Evolutionary conservation across 2,797 vertebrate genomes (phyloP), one percentile per base, ranked within the genome.

Genomic region (Percopsis omiscomaycus): DNA sequence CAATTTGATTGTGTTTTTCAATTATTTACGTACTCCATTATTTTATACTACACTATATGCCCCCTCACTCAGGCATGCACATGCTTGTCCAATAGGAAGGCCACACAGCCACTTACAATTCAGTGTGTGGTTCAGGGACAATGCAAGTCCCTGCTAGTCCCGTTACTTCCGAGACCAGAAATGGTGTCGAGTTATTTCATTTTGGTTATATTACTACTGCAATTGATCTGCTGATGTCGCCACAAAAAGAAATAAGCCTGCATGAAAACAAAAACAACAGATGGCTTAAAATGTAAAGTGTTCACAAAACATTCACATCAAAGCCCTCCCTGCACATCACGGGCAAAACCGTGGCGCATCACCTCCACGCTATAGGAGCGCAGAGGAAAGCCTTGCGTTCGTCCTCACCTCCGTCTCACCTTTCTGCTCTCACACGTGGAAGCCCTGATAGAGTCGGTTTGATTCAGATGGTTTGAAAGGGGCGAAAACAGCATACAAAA

Each of bases 401-500:
- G 0, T 49, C 63, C 42, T 67, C n/a, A 50, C 62, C 75, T 66
- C 71, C 0, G 62, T 64, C 69, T 45, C 46, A 14, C 46, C 29
- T 2, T n/a, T 45, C 55, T 12, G 28, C 57, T 62, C 68, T 65
- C 59, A 59, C 68, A 63, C 68, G 44, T 81, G 84, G 88, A 87
- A 86, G 81, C 84, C 81, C 80, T 74, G 66, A 72, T 73, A 70
- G 75, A 87, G 86, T 81, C 68, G 60, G 69, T 88, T 86, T 86
- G 91, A 92, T 92, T 88, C 91, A 92, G 91, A 92, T 92, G 91
- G 91, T 92, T 92, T 89, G 86, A 89, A 91, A 90, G 77, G 78
- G 66, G 75, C 68, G 83, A 89, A 79, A 68, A 80, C 70, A 62
- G 87, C 82, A 89, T 91, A 89, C 77, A 89, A 90, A 87, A 88